Evolutionary conservation across 2,888 invertebrate species (phyloP).

Genomic region (Drosophila paranaensis): DNA sequence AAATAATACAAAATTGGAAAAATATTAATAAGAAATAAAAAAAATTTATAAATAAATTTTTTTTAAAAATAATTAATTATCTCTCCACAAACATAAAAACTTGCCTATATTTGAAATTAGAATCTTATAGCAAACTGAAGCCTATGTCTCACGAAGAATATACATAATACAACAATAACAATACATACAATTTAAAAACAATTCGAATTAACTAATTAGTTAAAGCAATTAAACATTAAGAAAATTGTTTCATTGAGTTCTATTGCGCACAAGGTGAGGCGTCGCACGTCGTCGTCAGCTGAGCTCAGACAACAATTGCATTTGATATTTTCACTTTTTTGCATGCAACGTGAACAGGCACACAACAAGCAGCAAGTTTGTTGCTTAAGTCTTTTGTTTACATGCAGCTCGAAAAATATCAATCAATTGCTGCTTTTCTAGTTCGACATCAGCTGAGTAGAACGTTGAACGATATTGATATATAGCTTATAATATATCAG

Average conservation of each 20-base stretch:
- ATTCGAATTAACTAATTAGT: slow-evolving; percentile 40
- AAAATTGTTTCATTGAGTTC: slow-evolving; percentile 61
- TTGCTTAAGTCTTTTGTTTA: slow-evolving; percentile 67
- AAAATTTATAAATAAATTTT: not conserved
- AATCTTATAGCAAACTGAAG: not conserved
- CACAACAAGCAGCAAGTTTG: slow-evolving; percentile 51
- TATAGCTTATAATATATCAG: too few species aligned
- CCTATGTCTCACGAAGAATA: slow-evolving; percentile 37
- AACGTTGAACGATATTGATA: too few species aligned
- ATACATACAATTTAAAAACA: slow-evolving; percentile 27
- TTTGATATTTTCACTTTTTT: slow-evolving; percentile 64
- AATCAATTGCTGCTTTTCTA: slow-evolving; percentile 37
- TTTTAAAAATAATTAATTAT: not conserved
- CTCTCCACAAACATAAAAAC: not conserved
- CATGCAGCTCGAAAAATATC: slow-evolving; percentile 27
- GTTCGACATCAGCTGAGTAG: slow-evolving; percentile 21
- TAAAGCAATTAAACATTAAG: slow-evolving; percentile 61
- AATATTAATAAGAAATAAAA: too few species aligned
- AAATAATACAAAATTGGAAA: too few species aligned
- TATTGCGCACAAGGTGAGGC: slow-evolving; percentile 67
- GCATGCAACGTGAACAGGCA: slow-evolving; percentile 34
- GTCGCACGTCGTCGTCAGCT: not conserved
- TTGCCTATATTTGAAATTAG: not conserved
- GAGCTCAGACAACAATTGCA: slow-evolving; percentile 49
- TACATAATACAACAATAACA: slow-evolving; percentile 32